Base-by-base conservation (phyloP, 2,888 invertebrate genomes). In the Caenorhabditis sinica region DNA sequence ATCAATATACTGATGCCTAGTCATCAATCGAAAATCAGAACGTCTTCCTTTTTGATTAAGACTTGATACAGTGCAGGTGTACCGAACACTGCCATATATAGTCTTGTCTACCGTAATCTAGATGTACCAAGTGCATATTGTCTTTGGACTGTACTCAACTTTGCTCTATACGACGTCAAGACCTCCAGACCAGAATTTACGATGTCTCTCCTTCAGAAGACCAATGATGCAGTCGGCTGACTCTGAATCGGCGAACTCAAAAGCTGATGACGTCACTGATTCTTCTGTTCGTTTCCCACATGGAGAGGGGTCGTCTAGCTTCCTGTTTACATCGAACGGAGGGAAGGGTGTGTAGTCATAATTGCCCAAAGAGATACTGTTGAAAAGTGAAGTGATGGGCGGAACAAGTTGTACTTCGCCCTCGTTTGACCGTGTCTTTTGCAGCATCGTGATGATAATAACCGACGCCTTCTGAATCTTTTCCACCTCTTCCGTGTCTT, bases 401-500 rank as follows among this genome's bases (percentile, higher is more conserved):
- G 66, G 68, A 68, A 60, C 49, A 30, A 49, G 33, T 36, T 60
- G 68, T 68, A 76, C 76, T 66, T 76, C 56, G 68, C 40, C 76
- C 68, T 20, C 49, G 17, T 20, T 20, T 68, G 51, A 68, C 68
- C 68, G 36, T 40, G 13, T 56, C 25, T 76, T 20, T 68, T 68
- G 76, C 76, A 76, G 68, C 69, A 65, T 23, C 68, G 68, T 68
- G 76, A 56, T 76, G 68, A 75, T 76, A 60, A 69, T 76, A 30
- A 36, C 45, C 17, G 33, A 30, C 45, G 45, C 30, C 45, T 23
- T 43, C 17, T 45, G 45, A 45, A 45, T 56, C 56, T 15, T 68
- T 25, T 30, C 15, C 30, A 9, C 11, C 63, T 20, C 40, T 23
- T 25, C 40, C n/a, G n/a, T n/a, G n/a, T n/a, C n/a, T n/a, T n/a